Evolutionary conservation across 2,113 vertebrate species (phyloP).

Genomic region (Pipa parva): DNA sequence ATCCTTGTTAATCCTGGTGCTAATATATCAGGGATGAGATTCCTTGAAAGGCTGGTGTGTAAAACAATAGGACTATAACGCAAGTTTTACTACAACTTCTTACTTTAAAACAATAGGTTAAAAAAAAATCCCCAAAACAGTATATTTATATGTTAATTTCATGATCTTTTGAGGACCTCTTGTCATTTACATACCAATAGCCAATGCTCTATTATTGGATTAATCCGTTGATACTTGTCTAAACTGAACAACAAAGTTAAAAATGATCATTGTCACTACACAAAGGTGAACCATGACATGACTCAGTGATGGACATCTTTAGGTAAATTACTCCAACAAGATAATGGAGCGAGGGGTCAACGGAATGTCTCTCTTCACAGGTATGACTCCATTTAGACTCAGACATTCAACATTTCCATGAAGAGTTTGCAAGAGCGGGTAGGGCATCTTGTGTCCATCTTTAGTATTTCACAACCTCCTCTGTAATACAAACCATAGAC

Average conservation of each 20-base stretch:
- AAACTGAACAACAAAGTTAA: constrained; percentile 34
- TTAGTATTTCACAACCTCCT: background rate
- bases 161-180: constrained; percentile 3
- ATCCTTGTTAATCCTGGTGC: constrained; percentile 8
- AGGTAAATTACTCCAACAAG: constrained; percentile 22
- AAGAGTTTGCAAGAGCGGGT: background rate
- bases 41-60: constrained; percentile 20
- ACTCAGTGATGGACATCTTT: constrained; percentile 14
- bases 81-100: constrained; percentile 2
- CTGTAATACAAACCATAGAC: no score
- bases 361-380: constrained; percentile 17
- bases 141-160: constrained; percentile 27
- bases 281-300: constrained; percentile 25
- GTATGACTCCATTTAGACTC: background rate
- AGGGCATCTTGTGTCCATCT: background rate
- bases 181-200: constrained; percentile 36
- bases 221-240: constrained; percentile 31
- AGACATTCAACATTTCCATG: background rate
- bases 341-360: constrained; percentile 17
- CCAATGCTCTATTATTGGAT: constrained; percentile 34
- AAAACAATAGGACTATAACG: background rate
- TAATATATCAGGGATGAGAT: constrained; percentile 3
- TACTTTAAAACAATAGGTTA: constrained; percentile 7
- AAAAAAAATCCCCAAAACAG: constrained; percentile 8
- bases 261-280: constrained; percentile 14